Evolutionary conservation across 2,113 vertebrate genomes (phyloP).

Genomic region (Plotosus lineatus): DNA sequence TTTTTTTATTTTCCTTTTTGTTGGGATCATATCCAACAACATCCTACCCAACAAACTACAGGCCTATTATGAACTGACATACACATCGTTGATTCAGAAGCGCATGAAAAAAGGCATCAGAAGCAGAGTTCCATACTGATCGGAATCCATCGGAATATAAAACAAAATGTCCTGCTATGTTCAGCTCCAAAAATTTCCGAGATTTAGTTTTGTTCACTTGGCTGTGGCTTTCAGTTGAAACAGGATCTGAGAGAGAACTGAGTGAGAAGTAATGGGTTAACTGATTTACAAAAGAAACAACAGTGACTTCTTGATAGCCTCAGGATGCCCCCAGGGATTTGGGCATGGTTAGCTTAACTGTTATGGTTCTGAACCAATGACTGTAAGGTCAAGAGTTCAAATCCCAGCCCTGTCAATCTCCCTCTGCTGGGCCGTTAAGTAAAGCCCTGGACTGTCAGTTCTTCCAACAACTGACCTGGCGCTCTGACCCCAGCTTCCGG

Average conservation of each 20-base stretch:
- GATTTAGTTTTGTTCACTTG: neutral
- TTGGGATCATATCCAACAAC: neutral
- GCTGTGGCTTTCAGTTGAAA: neutral
- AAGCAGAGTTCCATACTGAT: neutral
- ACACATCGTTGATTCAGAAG: neutral
- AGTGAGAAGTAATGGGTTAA: neutral
- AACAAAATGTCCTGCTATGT: neutral
- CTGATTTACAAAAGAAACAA: neutral
- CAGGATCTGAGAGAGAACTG: neutral
- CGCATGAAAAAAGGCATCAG: neutral
- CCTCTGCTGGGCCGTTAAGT: neutral
- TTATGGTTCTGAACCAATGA: neutral
- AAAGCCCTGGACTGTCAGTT: neutral
- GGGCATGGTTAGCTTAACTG: neutral
- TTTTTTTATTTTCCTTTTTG: neutral
- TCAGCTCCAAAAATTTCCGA: neutral
- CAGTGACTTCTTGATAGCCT: neutral
- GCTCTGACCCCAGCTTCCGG: slow-evolving; percentile 1
- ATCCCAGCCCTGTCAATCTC: neutral
- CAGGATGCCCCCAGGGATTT: neutral
- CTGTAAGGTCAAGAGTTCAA: neutral
- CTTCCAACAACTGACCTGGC: neutral
- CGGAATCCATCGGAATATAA: neutral
- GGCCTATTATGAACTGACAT: neutral
- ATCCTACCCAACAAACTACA: neutral